Percentiles rank a stretch among this genome's conserved stretches.
These are phyloP conservation scores for Penelope pileata DNA, from an alignment of 2,113 vertebrate genomes.

Conservation along the genomic window DNA sequence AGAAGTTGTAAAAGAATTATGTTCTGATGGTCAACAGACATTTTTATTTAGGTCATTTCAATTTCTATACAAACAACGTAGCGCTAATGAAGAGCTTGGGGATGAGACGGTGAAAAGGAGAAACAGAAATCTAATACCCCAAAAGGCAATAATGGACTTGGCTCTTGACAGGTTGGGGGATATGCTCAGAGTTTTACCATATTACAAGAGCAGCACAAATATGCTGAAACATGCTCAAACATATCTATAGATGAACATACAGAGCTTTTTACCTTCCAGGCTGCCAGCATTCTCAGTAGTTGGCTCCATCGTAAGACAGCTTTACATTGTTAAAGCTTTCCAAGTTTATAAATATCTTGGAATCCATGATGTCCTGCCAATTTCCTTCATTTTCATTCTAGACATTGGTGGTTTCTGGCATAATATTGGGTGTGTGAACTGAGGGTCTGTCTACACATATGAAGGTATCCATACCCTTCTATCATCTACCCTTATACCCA, in stretches of 20 bases:
- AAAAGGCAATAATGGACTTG: conserved; percentile 28
- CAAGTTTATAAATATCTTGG: conserved; percentile 73
- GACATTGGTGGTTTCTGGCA: conserved; percentile 48
- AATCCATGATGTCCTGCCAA: conserved; percentile 68
- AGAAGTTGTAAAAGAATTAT: background rate
- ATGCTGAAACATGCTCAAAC: conserved; percentile 70
- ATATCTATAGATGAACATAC: conserved; percentile 63
- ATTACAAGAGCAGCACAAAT: conserved; percentile 58
- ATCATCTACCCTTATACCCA: background rate
- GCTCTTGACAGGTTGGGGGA: conserved; percentile 23
- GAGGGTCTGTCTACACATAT: conserved; percentile 65
- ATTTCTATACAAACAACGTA: background rate
- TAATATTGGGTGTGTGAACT: conserved; percentile 34
- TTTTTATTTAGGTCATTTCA: background rate
- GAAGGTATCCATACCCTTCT: conserved; percentile 19
- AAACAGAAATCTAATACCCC: conserved; percentile 1
- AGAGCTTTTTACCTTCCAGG: conserved; percentile 53
- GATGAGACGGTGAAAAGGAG: background rate
- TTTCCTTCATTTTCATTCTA: conserved; percentile 67
- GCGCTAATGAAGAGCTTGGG: background rate
- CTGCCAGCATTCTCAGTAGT: conserved; percentile 62
- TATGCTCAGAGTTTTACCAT: conserved; percentile 33
- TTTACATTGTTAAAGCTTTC: conserved; percentile 70
- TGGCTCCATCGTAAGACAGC: conserved; percentile 62
- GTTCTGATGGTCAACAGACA: background rate